These are phyloP conservation scores for Operophtera brumata DNA, from an alignment of 2,888 invertebrate genomes.

Conservation along the genomic window DNA sequence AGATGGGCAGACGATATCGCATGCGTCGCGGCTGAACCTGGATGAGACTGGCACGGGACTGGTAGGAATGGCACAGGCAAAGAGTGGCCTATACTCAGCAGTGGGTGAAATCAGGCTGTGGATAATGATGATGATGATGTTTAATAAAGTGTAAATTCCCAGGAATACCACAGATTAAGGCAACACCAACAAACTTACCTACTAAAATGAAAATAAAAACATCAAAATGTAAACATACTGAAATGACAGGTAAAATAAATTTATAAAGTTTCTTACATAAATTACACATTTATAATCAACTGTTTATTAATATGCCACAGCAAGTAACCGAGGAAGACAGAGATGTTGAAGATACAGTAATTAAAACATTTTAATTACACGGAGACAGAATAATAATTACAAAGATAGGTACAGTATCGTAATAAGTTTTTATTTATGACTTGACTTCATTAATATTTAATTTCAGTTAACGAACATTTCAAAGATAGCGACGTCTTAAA, in stretches of 20 bases:
- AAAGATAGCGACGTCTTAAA: slow-evolving; percentile 39
- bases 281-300: slow-evolving; percentile 7
- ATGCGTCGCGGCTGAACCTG: too few species aligned
- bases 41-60: too few species aligned
- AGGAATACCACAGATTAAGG: too few species aligned
- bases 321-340: background rate
- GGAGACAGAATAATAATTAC: slow-evolving; percentile 22
- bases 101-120: too few species aligned
- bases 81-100: too few species aligned
- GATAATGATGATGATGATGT: too few species aligned
- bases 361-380: slow-evolving; percentile 23
- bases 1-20: too few species aligned
- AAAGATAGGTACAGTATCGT: slow-evolving; percentile 17
- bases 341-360: slow-evolving; percentile 12
- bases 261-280: slow-evolving; percentile 14
- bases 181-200: too few species aligned
- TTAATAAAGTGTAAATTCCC: too few species aligned
- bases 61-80: too few species aligned
- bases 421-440: slow-evolving; percentile 29
- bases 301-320: background rate
- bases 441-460: slow-evolving; percentile 38
- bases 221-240: background rate
- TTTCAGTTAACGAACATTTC: slow-evolving; percentile 31
- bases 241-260: slow-evolving; percentile 4
- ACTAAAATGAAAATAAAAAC: background rate